Percentiles rank a stretch among this genome's conserved stretches.
Evolutionary conservation across 2,888 invertebrate genomes (phyloP).

Genomic region (Caenorhabditis plicata): DNA sequence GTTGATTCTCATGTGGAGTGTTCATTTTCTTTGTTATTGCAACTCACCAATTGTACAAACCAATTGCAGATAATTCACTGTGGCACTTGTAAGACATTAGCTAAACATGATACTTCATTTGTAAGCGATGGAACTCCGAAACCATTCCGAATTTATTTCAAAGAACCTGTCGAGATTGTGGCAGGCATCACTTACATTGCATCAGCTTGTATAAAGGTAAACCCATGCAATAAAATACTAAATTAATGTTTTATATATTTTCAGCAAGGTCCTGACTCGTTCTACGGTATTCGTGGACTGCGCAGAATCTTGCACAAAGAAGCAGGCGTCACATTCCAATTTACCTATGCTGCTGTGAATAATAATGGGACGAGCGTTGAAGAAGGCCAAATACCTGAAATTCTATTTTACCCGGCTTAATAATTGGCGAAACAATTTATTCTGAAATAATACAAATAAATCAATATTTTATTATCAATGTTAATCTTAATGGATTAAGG

Average conservation of each 20-base stretch:
- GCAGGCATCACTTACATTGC: constrained; percentile 81
- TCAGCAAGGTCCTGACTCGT: constrained; percentile 80
- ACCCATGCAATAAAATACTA: neutral
- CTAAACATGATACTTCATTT: constrained; percentile 77
- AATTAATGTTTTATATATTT: neutral
- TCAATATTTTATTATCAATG: no score
- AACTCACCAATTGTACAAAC: neutral
- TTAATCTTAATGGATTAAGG: no score
- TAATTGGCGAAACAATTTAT: constrained; percentile 1
- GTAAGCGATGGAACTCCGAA: constrained; percentile 80
- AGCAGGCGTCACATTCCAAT: constrained; percentile 72
- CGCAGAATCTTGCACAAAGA: constrained; percentile 75
- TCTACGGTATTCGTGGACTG: constrained; percentile 81
- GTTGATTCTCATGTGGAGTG: no score
- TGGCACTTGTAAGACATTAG: constrained; percentile 76
- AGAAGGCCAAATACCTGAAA: constrained; percentile 84
- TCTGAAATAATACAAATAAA: no score
- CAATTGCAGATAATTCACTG: constrained; percentile 75
- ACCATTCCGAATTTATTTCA: constrained; percentile 72
- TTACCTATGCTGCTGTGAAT: constrained; percentile 82
- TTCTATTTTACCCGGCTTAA: constrained; percentile 73
- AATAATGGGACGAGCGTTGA: constrained; percentile 80
- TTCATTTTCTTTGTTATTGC: neutral
- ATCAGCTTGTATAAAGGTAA: constrained; percentile 78
- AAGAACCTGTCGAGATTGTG: constrained; percentile 77